Evolutionary conservation across 2,888 invertebrate species (phyloP), one percentile per base, ranked within the genome.

Genomic region (Liodrosophila aerea): DNA sequence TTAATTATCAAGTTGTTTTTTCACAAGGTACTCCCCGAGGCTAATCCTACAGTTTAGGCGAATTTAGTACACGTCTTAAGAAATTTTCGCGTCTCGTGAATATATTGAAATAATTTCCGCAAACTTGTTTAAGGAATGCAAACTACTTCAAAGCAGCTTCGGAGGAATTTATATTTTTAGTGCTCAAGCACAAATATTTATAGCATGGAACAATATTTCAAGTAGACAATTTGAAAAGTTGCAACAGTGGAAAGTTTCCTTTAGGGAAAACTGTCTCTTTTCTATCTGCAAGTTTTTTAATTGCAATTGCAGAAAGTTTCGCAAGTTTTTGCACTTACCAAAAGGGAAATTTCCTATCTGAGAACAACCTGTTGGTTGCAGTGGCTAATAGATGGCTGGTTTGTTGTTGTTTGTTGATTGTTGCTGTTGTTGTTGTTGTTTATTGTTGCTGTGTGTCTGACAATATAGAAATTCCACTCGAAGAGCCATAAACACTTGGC

Each of bases 341-440:
- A 27, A 18, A 15, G 41, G 7, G 27, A 12, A 64, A 30, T 47
- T 13, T 12, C 15, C 40, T 40, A 27, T 47, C 39, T 9, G 40
- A 36, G 30, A 45, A 45, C 72, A 78, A 82, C 83, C 78, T 82
- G 82, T 76, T 76, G 78, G 74, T 13, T 60, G 54, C 54, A 27
- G 11, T 44, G 15, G 7, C 34, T 29, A 31, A 15, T 15, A n/a
- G 16, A 7, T 46, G 30, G 22, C 5, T 11, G 30, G 22, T 22
- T 11, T 63, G 31, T 16, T 37, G 15, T 16, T 31, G n/a, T 22
- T 41, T 46, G 11, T n/a, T 39, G 27, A 4, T 13, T 39, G 31
- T 13, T 46, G 31, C 34, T 22, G 29, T 16, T 73, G 52, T 50
- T 56, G 64, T 33, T 30, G 18, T 13, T 46, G 31, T 15, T 40